Evolutionary conservation across 2,888 invertebrate genomes (phyloP).

Genomic region (Philaethria dido): DNA sequence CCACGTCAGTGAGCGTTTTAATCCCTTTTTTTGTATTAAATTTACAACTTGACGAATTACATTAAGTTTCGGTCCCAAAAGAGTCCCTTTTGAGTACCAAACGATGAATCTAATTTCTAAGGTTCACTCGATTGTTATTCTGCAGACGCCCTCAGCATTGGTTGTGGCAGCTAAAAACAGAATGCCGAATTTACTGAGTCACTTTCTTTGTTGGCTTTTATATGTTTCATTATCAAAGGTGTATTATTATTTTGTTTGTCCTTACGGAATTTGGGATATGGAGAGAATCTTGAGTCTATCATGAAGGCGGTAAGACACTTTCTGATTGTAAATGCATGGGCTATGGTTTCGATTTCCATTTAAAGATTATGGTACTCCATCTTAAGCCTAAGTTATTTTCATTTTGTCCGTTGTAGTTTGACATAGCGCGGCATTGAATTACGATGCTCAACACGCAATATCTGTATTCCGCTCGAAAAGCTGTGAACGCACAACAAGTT

Average conservation of each 20-base stretch:
- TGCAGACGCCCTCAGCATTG: slow-evolving; percentile 27
- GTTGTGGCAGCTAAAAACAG: slow-evolving; percentile 30
- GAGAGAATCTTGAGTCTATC: too few species aligned
- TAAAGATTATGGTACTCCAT: too few species aligned
- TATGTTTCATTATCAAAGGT: background rate
- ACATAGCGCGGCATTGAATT: too few species aligned
- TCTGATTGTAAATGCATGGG: too few species aligned
- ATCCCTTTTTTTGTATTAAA: slow-evolving; percentile 22
- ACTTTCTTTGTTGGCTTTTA: slow-evolving; percentile 3
- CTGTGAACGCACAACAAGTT: too few species aligned
- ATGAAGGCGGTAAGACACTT: too few species aligned
- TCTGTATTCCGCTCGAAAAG: too few species aligned
- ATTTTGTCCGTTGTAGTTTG: too few species aligned
- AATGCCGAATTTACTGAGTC: slow-evolving; percentile 27
- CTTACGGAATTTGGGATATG: background rate
- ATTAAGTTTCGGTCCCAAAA: slow-evolving; percentile 27
- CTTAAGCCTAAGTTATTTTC: too few species aligned
- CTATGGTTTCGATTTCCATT: too few species aligned
- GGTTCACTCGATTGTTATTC: slow-evolving; percentile 35
- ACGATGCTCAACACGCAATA: too few species aligned
- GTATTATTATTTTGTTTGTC: background rate
- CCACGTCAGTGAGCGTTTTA: background rate
- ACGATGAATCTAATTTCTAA: slow-evolving; percentile 35
- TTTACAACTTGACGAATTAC: slow-evolving; percentile 29
- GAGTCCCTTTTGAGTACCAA: slow-evolving; percentile 22